Conservation (phyloP, 2,888 invertebrate genomes). For the Galerucella calmariensis region DNA sequence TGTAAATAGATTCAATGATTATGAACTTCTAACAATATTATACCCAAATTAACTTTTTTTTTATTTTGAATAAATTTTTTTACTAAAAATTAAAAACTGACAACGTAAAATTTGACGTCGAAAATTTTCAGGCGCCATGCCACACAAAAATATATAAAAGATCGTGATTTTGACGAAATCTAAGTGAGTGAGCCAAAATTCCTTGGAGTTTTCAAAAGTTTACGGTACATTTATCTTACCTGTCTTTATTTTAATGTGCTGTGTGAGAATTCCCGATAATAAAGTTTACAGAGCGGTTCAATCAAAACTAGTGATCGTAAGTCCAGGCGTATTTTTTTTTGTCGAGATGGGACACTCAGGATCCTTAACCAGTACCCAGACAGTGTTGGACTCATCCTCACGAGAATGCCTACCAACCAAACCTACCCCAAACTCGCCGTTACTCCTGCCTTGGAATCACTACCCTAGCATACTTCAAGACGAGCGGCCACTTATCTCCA, state of each 20-base stretch:
- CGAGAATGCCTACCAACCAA: too few relatives aligned
- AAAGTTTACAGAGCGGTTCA: background rate
- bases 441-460: too few relatives aligned
- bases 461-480: too few relatives aligned
- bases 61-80: background rate
- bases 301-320: background rate
- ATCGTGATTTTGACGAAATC: constrained; percentile 3
- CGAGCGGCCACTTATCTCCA: too few relatives aligned
- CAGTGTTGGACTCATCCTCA: too few relatives aligned
- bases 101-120: background rate
- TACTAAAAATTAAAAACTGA: background rate
- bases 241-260: background rate
- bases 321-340: too few relatives aligned
- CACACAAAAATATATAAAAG: constrained; percentile 1
- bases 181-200: constrained; percentile 3
- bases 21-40: too few relatives aligned
- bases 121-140: constrained; percentile 6
- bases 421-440: too few relatives aligned
- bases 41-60: too few relatives aligned
- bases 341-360: too few relatives aligned
- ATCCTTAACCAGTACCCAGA: too few relatives aligned
- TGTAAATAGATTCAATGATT: too few relatives aligned
- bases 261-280: background rate
- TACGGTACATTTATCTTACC: constrained; percentile 10
- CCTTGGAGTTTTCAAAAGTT: constrained; percentile 3